A percentile compares a stretch with the other conserved stretches of the same genome.
These are phyloP conservation scores for Mormyrus lacerda DNA, from an alignment of 2,113 vertebrate species.

Conservation along the genomic window DNA sequence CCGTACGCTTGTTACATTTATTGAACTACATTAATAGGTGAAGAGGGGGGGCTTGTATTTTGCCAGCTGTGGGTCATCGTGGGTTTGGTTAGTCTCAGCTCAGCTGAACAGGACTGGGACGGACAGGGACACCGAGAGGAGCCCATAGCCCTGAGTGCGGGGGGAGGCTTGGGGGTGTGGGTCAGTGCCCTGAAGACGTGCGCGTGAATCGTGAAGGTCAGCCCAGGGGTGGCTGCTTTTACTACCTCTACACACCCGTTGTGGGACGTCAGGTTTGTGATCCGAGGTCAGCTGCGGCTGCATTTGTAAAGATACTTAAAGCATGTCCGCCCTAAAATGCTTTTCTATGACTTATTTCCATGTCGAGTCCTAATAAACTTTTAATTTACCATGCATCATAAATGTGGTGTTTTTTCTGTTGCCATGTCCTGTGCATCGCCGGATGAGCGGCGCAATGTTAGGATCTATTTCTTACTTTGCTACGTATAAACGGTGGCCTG, in stretches of 20 bases:
- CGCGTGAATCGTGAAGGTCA: background rate
- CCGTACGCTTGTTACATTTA: background rate
- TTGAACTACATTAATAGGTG: background rate
- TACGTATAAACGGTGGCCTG: background rate
- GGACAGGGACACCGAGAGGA: background rate
- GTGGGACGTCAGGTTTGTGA: background rate
- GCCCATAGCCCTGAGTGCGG: background rate
- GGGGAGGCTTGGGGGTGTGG: no score
- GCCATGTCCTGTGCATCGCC: background rate
- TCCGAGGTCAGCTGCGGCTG: constrained; percentile 6
- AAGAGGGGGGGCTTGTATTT: background rate
- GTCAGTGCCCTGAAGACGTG: background rate
- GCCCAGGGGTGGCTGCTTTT: background rate
- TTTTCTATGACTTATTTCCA: background rate
- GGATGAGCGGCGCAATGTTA: background rate
- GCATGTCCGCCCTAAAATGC: background rate
- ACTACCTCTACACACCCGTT: background rate
- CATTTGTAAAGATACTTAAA: background rate
- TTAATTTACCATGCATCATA: background rate
- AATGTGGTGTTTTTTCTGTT: background rate
- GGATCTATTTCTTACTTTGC: background rate
- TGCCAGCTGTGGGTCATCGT: background rate
- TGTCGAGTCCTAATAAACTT: background rate
- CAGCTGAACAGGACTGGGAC: background rate
- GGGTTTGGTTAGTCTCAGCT: background rate